Evolutionary conservation across 2,113 vertebrate species (phyloP).

Genomic region (Cyrtonyx montezumae): DNA sequence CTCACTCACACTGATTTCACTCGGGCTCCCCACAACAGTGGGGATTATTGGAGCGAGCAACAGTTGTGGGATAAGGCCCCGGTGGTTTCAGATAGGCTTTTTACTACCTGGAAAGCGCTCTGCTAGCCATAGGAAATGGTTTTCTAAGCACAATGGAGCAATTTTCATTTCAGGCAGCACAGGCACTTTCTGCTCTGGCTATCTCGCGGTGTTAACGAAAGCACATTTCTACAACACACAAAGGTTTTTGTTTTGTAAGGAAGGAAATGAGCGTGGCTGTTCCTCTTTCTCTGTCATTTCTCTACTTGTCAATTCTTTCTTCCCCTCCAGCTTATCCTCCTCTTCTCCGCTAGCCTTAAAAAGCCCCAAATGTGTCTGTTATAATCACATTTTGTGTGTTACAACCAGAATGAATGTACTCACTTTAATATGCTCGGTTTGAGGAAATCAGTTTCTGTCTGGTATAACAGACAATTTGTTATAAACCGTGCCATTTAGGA

Average conservation of each 20-base stretch:
- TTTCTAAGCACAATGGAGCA: conserved; percentile 65
- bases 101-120: conserved; percentile 21
- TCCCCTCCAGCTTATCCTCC: conserved; percentile 66
- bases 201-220: conserved; percentile 45
- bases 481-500: conserved; percentile 65
- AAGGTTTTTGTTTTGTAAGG: conserved; percentile 62
- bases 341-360: conserved; percentile 50
- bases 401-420: conserved; percentile 67
- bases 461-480: conserved; percentile 65
- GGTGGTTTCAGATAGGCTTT: conserved; percentile 40
- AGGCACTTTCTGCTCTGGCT: conserved; percentile 24
- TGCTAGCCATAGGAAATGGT: background rate
- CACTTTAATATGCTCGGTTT: conserved; percentile 67
- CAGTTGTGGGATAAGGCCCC: conserved; percentile 33
- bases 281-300: conserved; percentile 63
- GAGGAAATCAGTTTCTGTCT: conserved; percentile 68
- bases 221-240: conserved; percentile 48
- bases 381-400: conserved; percentile 72
- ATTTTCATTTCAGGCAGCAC: conserved; percentile 27
- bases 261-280: conserved; percentile 61
- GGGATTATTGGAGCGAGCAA: conserved; percentile 41
- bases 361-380: conserved; percentile 73
- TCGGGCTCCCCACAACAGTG: background rate
- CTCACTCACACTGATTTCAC: conserved; percentile 44
- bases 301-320: conserved; percentile 67